Evolutionary conservation across 53 echinoderm and acorn worm species (phyloP).

Genomic region (Astropecten irregularis): DNA sequence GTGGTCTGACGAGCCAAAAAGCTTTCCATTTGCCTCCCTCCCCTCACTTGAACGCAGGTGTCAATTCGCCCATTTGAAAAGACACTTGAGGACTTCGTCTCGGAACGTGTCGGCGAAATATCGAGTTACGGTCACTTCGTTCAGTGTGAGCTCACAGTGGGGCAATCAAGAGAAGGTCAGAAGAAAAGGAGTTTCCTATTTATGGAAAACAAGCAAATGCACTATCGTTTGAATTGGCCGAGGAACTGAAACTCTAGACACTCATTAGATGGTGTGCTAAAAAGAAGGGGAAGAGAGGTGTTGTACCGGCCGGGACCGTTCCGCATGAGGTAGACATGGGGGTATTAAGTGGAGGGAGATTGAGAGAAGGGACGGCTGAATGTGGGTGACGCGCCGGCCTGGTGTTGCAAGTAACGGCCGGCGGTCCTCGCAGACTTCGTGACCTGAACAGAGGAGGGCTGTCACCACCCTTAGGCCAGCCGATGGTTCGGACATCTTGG

Average conservation of each 20-base stretch:
- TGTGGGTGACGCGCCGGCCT: background rate
- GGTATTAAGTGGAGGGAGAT: constrained; percentile 28
- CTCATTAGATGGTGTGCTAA: background rate
- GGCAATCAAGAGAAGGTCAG: constrained; percentile 7
- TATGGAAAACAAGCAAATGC: constrained; percentile 33
- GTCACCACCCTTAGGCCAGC: constrained; percentile 5
- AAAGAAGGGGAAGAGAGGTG: constrained; percentile 14
- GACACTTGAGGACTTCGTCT: constrained; percentile 46
- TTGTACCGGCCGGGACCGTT: constrained; percentile 21
- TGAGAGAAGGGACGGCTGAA: background rate
- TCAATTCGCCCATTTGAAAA: constrained; percentile 21
- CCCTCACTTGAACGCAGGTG: constrained; percentile 25
- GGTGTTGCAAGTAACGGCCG: background rate
- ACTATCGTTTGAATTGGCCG: constrained; percentile 22
- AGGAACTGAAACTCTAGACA: constrained; percentile 26
- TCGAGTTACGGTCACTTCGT: constrained; percentile 37
- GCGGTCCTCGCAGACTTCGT: constrained; percentile 24
- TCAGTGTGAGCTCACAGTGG: background rate
- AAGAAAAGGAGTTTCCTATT: background rate
- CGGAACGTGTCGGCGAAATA: background rate
- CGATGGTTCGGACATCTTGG: background rate
- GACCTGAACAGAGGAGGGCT: constrained; percentile 47
- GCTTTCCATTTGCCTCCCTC: too few species aligned
- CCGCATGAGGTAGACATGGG: constrained; percentile 25
- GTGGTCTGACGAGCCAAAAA: too few species aligned